Percentiles rank a stretch among this genome's conserved stretches.
Evolutionary conservation across 2,888 invertebrate genomes (phyloP).

Genomic region (Hydrotaea cyrtoneurina): DNA sequence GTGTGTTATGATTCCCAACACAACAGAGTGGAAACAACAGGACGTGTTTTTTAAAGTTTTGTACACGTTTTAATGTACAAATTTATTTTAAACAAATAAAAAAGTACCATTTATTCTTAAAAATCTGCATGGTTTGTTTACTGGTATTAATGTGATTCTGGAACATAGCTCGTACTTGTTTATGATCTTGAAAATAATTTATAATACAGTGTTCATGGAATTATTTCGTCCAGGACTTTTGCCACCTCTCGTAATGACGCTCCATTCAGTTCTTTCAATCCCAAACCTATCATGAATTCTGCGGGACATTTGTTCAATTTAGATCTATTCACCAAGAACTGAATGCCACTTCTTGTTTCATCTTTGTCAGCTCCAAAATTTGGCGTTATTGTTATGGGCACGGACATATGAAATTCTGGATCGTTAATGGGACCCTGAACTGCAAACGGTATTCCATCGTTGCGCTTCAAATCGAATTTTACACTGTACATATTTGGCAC

Average conservation of each 20-base stretch:
- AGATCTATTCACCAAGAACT: constrained; percentile 77
- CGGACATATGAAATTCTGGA: constrained; percentile 72
- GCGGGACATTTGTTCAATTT: constrained; percentile 73
- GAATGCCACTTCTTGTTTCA: constrained; percentile 76
- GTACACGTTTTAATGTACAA: constrained; percentile 81
- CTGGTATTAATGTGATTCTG: no score
- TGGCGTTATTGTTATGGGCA: constrained; percentile 75
- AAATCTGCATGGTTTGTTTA: not conserved
- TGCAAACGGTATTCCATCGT: constrained; percentile 60
- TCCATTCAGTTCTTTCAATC: constrained; percentile 74
- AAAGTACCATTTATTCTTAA: constrained; percentile 52
- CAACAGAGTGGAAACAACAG: constrained; percentile 58
- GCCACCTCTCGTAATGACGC: constrained; percentile 73
- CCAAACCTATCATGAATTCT: constrained; percentile 76
- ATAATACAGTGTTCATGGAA: constrained; percentile 43
- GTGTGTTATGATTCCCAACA: constrained; percentile 18
- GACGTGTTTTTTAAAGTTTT: constrained; percentile 68
- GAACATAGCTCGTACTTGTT: not conserved
- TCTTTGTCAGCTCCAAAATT: constrained; percentile 76
- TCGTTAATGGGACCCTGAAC: constrained; percentile 71
- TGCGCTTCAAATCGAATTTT: constrained; percentile 73
- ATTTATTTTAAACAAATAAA: constrained; percentile 69
- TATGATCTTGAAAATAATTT: not conserved
- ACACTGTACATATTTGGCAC: constrained; percentile 76
- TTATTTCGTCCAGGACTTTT: constrained; percentile 69